These are phyloP conservation scores for Chalcis sispes DNA, from an alignment of 2,888 invertebrate genomes.

Conservation along the genomic window DNA sequence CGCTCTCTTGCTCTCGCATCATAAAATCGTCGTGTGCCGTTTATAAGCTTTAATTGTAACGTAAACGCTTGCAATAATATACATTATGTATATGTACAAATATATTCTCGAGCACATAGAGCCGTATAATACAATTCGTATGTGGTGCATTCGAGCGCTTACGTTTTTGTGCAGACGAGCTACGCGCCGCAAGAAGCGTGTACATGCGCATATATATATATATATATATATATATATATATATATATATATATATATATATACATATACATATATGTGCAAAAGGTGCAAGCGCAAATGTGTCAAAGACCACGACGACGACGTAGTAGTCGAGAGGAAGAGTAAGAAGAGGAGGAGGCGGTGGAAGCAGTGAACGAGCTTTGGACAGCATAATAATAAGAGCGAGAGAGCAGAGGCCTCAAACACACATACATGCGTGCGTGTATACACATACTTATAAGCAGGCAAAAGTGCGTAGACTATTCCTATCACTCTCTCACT, in stretches of 20 bases:
- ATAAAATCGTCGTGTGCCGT: slow-evolving; percentile 16
- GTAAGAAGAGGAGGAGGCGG: neutral
- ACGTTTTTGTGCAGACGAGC: slow-evolving; percentile 45
- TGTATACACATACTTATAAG: neutral
- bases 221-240: too few relatives aligned
- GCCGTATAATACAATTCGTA: too few relatives aligned
- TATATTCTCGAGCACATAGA: too few relatives aligned
- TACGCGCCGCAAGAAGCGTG: too few relatives aligned
- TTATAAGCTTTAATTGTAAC: slow-evolving; percentile 53
- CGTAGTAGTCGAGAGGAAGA: too few relatives aligned
- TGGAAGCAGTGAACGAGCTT: slow-evolving; percentile 43
- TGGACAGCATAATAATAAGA: slow-evolving; percentile 55
- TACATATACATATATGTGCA: slow-evolving; percentile 27
- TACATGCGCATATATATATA: too few relatives aligned
- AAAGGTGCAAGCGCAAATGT: neutral
- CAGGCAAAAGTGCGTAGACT: neutral
- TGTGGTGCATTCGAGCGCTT: too few relatives aligned
- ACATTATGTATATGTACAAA: too few relatives aligned
- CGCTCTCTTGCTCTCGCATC: neutral
- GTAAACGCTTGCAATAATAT: slow-evolving; percentile 44
- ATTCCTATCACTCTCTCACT: too few relatives aligned
- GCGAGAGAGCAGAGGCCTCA: slow-evolving; percentile 15
- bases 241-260: too few relatives aligned
- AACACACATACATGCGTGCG: slow-evolving; percentile 11
- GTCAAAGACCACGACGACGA: slow-evolving; percentile 2